Conservation (phyloP, 2,888 invertebrate species). For the Metacarcinus magister region DNA sequence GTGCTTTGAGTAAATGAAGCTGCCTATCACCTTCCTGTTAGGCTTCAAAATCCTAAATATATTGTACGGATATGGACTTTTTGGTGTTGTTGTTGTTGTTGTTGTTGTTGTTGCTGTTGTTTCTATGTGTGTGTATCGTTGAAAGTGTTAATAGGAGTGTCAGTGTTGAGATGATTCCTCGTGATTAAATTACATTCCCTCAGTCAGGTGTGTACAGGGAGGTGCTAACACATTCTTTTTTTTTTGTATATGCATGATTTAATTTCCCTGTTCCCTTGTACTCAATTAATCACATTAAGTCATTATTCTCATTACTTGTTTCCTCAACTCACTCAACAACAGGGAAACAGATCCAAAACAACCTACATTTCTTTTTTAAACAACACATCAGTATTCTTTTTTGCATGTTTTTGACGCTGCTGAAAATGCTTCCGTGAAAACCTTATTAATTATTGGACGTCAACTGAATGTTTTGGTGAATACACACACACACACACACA, state of each 20-base stretch:
- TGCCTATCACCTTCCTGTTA: conserved; percentile 19
- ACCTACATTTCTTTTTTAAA: neutral
- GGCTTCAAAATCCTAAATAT: conserved; percentile 12
- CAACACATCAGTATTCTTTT: neutral
- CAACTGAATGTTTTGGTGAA: neutral
- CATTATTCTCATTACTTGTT: neutral
- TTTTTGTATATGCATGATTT: neutral
- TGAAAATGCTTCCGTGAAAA: neutral
- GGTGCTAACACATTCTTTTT: conserved; percentile 35
- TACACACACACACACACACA: neutral
- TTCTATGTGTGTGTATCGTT: neutral
- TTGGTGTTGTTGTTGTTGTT: neutral
- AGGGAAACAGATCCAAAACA: neutral
- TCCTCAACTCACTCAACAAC: neutral
- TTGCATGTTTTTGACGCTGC: neutral
- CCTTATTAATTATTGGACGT: conserved; percentile 39
- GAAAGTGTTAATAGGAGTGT: conserved; percentile 14
- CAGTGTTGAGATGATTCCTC: conserved; percentile 10
- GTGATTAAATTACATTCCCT: conserved; percentile 14
- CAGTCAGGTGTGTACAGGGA: neutral
- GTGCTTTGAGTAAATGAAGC: conserved; percentile 35
- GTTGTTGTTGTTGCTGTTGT: neutral
- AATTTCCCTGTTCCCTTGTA: conserved; percentile 41
- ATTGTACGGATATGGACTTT: neutral
- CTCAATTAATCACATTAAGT: conserved; percentile 12